Evolutionary conservation across 2,797 vertebrate genomes (phyloP).

Genomic region (Sebastiscus tertius): DNA sequence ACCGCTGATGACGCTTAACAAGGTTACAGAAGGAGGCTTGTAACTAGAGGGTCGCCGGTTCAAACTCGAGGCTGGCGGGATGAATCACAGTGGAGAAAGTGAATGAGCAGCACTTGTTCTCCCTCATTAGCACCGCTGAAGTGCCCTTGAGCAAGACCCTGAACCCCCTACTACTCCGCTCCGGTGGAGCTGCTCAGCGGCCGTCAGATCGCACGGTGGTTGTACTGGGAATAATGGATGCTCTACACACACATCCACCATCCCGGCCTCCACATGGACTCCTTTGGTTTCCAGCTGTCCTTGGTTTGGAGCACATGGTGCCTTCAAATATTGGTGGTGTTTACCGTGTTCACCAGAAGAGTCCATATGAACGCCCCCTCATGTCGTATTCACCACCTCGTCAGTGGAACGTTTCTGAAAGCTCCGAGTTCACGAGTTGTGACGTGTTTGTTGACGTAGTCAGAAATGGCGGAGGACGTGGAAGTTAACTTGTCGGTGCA

Average conservation of each 20-base stretch:
- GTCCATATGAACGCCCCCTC: no score
- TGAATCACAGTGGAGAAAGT: background rate
- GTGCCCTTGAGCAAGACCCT: conserved; percentile 14
- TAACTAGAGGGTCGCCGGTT: background rate
- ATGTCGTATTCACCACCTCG: no score
- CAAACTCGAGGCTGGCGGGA: background rate
- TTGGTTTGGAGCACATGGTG: background rate
- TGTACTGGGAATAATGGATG: background rate
- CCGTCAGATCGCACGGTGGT: background rate
- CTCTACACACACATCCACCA: background rate
- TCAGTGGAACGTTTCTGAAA: no score
- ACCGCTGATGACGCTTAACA: background rate
- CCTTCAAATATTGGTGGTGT: no score
- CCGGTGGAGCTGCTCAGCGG: background rate
- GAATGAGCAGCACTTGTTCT: conserved; percentile 4
- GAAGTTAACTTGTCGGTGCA: no score
- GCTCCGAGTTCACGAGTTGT: no score
- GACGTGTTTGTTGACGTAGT: no score
- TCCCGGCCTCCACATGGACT: background rate
- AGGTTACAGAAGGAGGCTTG: background rate
- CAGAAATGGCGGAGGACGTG: no score
- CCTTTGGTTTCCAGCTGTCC: background rate
- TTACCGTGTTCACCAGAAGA: no score
- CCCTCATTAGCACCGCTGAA: background rate
- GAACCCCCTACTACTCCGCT: background rate